phyloP scores from a whole-genome alignment of 2,797 vertebrate species.

The Eleutherodactylus coqui region DNA sequence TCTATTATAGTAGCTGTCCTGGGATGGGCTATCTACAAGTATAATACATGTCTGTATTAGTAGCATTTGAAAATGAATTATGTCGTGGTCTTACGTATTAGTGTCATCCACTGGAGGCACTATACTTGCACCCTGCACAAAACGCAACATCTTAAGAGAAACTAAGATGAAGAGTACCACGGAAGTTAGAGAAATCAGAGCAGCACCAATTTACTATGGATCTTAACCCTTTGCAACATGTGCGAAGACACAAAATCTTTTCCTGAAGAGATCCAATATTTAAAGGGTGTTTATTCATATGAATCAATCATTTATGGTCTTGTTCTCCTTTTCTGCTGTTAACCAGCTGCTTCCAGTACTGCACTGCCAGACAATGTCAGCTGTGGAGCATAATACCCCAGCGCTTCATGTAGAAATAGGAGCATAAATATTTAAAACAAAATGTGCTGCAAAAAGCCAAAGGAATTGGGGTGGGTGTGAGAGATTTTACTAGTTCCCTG shows the following conservation, averaged over 20 bases:
- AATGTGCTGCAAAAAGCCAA: conserved; percentile 77
- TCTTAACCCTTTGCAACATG: conserved; percentile 70
- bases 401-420: conserved; percentile 85
- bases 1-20: too few relatives aligned
- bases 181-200: conserved; percentile 66
- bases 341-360: conserved; percentile 84
- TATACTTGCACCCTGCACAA: too few relatives aligned
- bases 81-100: too few relatives aligned
- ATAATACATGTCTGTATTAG: too few relatives aligned
- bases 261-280: conserved; percentile 74
- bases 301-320: conserved; percentile 92
- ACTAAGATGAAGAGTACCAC: not conserved
- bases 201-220: conserved; percentile 67
- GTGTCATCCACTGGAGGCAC: too few relatives aligned
- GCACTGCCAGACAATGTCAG: conserved; percentile 83
- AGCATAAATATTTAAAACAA: conserved; percentile 91
- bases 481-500: conserved; percentile 75
- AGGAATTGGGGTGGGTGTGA: conserved; percentile 67
- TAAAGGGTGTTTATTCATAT: conserved; percentile 89
- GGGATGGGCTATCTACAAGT: too few relatives aligned
- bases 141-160: not conserved
- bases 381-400: conserved; percentile 84
- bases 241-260: conserved; percentile 67
- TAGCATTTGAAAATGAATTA: too few relatives aligned
- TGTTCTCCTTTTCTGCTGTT: conserved; percentile 79